A percentile compares a stretch with the other conserved stretches of the same genome.
Conservation (phyloP, 2,113 vertebrate species). For the Lethenteron camtschaticum region DNA sequence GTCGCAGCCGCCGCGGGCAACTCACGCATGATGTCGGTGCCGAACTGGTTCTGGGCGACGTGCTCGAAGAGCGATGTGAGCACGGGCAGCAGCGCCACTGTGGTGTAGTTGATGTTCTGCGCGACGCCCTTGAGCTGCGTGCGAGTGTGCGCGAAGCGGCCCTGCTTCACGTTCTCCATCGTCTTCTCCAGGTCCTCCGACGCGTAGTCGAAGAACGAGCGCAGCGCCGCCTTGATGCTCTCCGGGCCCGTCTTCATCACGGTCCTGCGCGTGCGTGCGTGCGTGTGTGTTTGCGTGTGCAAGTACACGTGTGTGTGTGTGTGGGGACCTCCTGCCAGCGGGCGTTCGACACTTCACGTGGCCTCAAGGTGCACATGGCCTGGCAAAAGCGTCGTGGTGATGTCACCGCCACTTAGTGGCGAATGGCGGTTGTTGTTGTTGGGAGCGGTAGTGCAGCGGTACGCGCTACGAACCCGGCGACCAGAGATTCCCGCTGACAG, state of each 20-base stretch:
- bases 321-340: too few species aligned
- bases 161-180: constrained; percentile 79
- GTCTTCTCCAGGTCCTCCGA: constrained; percentile 78
- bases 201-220: constrained; percentile 83
- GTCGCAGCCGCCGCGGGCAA: constrained; percentile 11
- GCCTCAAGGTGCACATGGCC: too few species aligned
- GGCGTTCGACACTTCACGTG: too few species aligned
- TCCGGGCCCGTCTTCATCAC: constrained; percentile 96
- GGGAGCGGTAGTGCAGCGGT: too few species aligned
- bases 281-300: too few species aligned
- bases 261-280: constrained; percentile 29
- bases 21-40: constrained; percentile 73
- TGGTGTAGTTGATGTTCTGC: constrained; percentile 97
- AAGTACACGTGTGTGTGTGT: too few species aligned
- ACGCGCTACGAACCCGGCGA: too few species aligned
- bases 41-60: constrained; percentile 75
- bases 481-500: too few species aligned
- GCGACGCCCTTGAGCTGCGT: constrained; percentile 93
- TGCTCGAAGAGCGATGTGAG: constrained; percentile 89
- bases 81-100: constrained; percentile 67
- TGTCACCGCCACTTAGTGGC: too few species aligned
- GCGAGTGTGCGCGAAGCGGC: constrained; percentile 86
- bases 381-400: too few species aligned
- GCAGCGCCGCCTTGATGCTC: constrained; percentile 57
- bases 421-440: too few species aligned